These are phyloP conservation scores for Empis livida DNA, from an alignment of 2,888 invertebrate genomes.

Conservation along the genomic window DNA sequence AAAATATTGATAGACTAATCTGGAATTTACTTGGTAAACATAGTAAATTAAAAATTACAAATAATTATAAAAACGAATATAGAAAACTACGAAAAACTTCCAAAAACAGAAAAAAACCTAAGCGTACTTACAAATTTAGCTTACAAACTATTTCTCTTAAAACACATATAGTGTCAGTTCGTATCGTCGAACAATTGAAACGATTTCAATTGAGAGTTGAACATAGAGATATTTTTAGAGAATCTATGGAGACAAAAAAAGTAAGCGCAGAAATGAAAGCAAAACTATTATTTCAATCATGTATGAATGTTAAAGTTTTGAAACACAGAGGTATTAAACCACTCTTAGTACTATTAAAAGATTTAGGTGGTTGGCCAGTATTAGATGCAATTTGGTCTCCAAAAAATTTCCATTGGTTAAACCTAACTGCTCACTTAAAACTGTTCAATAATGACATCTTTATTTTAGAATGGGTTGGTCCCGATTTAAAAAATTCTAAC, in stretches of 20 bases:
- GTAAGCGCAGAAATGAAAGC: slow-evolving; percentile 65
- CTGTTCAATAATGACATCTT: slow-evolving; percentile 76
- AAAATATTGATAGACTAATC: slow-evolving; percentile 59
- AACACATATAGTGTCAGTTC: no score
- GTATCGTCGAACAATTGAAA: no score
- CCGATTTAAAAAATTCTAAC: slow-evolving; percentile 87
- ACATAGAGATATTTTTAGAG: no score
- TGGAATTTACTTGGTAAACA: slow-evolving; percentile 46
- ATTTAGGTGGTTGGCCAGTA: slow-evolving; percentile 85
- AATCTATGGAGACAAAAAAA: neutral
- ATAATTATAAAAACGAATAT: no score
- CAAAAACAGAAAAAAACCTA: no score
- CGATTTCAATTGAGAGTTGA: neutral
- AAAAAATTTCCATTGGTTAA: slow-evolving; percentile 55
- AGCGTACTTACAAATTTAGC: no score
- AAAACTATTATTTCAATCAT: slow-evolving; percentile 71
- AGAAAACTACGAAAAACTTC: no score
- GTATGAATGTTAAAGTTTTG: slow-evolving; percentile 67
- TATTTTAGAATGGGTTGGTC: slow-evolving; percentile 78
- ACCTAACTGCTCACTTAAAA: slow-evolving; percentile 57
- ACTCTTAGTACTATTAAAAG: slow-evolving; percentile 49
- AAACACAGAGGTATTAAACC: slow-evolving; percentile 59
- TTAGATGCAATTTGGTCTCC: slow-evolving; percentile 51
- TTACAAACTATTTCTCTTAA: no score
- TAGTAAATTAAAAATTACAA: no score